phyloP scores from a whole-genome alignment of 2,797 vertebrate species.

The Sebastes goodei region DNA sequence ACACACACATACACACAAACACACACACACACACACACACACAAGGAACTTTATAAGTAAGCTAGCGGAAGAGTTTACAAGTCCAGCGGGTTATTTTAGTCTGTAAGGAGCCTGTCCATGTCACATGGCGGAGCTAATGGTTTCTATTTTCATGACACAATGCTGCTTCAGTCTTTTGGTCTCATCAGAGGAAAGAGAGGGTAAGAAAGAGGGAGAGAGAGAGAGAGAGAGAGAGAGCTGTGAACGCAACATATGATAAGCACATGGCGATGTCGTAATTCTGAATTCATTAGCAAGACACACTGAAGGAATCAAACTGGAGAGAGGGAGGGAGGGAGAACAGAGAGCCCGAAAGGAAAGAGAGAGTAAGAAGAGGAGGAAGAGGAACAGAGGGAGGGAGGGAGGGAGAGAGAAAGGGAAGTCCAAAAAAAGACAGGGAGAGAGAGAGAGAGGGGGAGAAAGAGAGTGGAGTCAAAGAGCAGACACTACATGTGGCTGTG shows the following conservation, averaged over 20 bases:
- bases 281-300: conserved; percentile 79
- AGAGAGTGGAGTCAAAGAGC: conserved; percentile 64
- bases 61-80: conserved; percentile 42
- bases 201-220: background rate
- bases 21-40: background rate
- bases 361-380: conserved; percentile 52
- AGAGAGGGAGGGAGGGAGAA: conserved; percentile 46
- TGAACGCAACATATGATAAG: conserved; percentile 82
- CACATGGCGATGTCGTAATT: conserved; percentile 84
- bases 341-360: conserved; percentile 42
- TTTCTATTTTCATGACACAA: conserved; percentile 83
- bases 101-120: conserved; percentile 52
- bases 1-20: background rate
- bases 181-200: conserved; percentile 36
- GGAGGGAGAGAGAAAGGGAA: conserved; percentile 71
- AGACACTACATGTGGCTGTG: conserved; percentile 79
- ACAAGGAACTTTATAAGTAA: conserved; percentile 27
- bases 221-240: conserved; percentile 19
- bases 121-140: conserved; percentile 80
- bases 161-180: conserved; percentile 78
- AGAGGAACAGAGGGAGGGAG: conserved; percentile 55
- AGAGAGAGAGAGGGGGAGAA: conserved; percentile 42
- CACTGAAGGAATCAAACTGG: conserved; percentile 79
- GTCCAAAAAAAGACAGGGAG: conserved; percentile 75
- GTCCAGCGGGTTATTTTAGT: conserved; percentile 76